Conservation (phyloP, 1,140 invertebrate genomes). For the Micrasema longulum region DNA sequence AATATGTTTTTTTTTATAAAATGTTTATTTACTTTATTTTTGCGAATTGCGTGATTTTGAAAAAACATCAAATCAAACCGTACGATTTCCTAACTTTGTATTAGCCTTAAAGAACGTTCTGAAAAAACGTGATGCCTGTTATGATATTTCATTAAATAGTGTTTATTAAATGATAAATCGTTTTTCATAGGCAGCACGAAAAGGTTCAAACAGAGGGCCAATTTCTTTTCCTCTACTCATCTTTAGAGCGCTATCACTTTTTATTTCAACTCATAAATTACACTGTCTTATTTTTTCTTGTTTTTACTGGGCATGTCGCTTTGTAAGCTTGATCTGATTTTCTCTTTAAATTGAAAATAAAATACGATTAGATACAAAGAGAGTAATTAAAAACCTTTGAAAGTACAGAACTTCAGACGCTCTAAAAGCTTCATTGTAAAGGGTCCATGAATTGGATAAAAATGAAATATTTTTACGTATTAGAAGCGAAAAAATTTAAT, state of each 20-base stretch:
- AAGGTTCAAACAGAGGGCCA: conserved; percentile 48
- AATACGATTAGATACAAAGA: conserved; percentile 20
- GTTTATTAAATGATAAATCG: conserved; percentile 26
- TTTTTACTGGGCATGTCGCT: conserved; percentile 4
- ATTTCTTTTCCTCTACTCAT: conserved; percentile 50
- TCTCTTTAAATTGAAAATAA: conserved; percentile 2
- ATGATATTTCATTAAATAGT: neutral
- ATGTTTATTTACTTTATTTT: no score
- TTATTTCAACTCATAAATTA: conserved; percentile 41
- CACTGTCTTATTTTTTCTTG: neutral
- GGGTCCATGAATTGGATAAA: no score
- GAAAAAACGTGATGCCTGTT: no score
- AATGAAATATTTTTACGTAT: no score
- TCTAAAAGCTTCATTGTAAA: no score
- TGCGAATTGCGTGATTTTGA: no score
- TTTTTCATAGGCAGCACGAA: conserved; percentile 11
- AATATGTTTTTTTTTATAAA: no score
- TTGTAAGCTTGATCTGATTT: conserved; percentile 17
- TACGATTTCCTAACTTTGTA: no score
- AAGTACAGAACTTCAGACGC: neutral
- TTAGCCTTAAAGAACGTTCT: no score
- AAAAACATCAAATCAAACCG: no score
- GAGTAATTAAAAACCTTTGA: conserved; percentile 22
- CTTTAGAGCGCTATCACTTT: conserved; percentile 39
- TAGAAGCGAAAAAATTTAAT: no score